These are phyloP conservation scores for Nesidiocoris tenuis DNA, from an alignment of 2,888 invertebrate species.

Conservation along the genomic window DNA sequence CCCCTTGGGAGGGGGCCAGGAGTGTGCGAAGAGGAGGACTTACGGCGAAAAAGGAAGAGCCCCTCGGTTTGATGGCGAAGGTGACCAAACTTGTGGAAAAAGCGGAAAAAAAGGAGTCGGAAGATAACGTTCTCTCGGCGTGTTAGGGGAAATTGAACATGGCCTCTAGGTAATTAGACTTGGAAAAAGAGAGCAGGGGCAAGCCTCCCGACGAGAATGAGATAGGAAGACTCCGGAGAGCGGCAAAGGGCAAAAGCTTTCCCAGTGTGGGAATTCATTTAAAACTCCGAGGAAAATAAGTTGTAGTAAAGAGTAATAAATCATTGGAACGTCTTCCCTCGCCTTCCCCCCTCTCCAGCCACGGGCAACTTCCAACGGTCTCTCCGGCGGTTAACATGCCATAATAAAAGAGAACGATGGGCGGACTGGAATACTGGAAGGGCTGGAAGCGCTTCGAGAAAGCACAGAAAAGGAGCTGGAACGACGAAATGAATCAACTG, in stretches of 20 bases:
- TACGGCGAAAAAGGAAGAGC: background rate
- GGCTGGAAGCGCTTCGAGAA: background rate
- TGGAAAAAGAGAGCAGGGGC: conserved; percentile 19
- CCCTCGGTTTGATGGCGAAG: background rate
- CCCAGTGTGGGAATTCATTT: conserved; percentile 42
- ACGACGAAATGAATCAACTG: background rate
- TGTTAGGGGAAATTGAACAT: conserved; percentile 41
- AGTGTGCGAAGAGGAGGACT: background rate
- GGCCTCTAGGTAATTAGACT: conserved; percentile 42
- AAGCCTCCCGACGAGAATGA: background rate
- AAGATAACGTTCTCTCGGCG: conserved; percentile 40
- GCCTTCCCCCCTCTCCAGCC: background rate
- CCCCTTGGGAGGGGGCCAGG: background rate
- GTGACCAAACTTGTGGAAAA: conserved; percentile 6
- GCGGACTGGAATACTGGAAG: background rate
- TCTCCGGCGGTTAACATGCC: background rate
- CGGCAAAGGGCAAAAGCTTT: conserved; percentile 13
- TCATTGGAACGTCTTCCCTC: conserved; percentile 32
- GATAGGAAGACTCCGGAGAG: conserved; percentile 7
- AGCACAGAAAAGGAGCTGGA: conserved; percentile 2
- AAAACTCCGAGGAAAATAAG: conserved; percentile 40
- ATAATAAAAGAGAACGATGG: conserved; percentile 11
- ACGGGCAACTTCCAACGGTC: background rate
- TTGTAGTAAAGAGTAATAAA: conserved; percentile 38
- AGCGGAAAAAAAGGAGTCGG: background rate